Percentiles rank a stretch among this genome's conserved stretches.
phyloP scores from a whole-genome alignment of 2,797 vertebrate species.

The Macropodus opercularis region DNA sequence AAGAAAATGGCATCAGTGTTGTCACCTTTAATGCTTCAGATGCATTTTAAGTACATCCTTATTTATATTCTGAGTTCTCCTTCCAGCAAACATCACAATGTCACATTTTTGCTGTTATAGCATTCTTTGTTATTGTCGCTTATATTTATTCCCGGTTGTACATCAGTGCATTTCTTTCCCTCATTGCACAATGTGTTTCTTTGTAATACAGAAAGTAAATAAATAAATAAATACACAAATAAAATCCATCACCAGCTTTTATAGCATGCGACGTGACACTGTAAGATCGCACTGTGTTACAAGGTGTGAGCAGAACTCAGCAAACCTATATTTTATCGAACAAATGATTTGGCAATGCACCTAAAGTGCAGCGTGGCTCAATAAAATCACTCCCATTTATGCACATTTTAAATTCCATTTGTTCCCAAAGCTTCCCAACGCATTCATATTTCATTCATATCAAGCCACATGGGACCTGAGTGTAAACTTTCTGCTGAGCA shows the following conservation, averaged over 20 bases:
- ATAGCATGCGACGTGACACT: not conserved
- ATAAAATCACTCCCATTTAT: slow-evolving; percentile 1
- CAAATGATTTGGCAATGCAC: slow-evolving; percentile 2
- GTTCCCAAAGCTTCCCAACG: slow-evolving; percentile 21
- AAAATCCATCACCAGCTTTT: not conserved
- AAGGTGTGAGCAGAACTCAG: not conserved
- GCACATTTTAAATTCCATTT: slow-evolving; percentile 18
- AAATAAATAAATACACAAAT: too few relatives aligned
- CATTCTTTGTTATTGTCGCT: not conserved
- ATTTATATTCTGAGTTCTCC: not conserved
- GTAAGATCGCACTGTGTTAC: not conserved
- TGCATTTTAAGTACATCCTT: not conserved
- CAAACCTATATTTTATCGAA: not conserved
- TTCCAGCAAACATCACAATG: not conserved
- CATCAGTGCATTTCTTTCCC: slow-evolving; percentile 1
- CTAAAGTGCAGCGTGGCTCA: not conserved
- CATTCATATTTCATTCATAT: slow-evolving; percentile 41
- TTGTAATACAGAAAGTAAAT: not conserved
- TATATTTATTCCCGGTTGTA: not conserved
- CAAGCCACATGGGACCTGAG: slow-evolving; percentile 38
- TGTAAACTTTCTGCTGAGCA: slow-evolving; percentile 29
- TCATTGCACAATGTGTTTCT: not conserved
- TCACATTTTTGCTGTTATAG: not conserved
- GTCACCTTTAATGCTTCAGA: not conserved
- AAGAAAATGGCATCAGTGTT: not conserved